These are phyloP conservation scores for Pilophorus perplexus DNA, from an alignment of 2,888 invertebrate genomes.

Conservation along the genomic window DNA sequence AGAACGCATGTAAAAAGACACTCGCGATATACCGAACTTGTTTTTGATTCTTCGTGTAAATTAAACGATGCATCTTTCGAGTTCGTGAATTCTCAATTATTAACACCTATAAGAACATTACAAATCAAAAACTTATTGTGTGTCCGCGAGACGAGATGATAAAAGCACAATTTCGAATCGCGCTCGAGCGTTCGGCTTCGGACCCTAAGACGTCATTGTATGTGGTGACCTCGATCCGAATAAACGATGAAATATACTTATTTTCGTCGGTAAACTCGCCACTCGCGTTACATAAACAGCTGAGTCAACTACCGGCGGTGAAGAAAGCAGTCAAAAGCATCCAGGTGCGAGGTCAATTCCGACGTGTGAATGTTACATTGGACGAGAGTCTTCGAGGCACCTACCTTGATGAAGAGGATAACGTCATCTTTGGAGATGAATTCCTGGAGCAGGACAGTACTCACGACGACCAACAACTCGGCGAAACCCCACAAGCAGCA, in stretches of 20 bases:
- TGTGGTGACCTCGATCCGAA: no score
- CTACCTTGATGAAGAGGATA: background rate
- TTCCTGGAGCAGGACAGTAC: background rate
- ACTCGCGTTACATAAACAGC: background rate
- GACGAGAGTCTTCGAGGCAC: background rate
- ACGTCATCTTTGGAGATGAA: background rate
- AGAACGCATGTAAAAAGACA: no score
- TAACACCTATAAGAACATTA: background rate
- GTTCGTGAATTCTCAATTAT: background rate
- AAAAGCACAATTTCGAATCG: slow-evolving; percentile 5
- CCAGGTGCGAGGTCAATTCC: background rate
- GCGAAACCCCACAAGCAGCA: no score
- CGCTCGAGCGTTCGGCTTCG: no score
- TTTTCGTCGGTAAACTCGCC: background rate
- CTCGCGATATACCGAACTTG: no score
- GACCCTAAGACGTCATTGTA: no score
- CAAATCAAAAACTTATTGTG: background rate
- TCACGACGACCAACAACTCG: no score
- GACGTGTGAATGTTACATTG: slow-evolving; percentile 1
- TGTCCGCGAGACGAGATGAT: background rate
- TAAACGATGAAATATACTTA: no score
- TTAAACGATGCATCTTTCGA: background rate
- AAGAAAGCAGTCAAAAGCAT: background rate
- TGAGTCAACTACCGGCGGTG: background rate
- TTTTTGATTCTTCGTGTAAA: background rate